Evolutionary conservation across 1,140 invertebrate genomes (phyloP), one percentile per base, ranked within the genome.

Genomic region (Zaprionus africanus): DNA sequence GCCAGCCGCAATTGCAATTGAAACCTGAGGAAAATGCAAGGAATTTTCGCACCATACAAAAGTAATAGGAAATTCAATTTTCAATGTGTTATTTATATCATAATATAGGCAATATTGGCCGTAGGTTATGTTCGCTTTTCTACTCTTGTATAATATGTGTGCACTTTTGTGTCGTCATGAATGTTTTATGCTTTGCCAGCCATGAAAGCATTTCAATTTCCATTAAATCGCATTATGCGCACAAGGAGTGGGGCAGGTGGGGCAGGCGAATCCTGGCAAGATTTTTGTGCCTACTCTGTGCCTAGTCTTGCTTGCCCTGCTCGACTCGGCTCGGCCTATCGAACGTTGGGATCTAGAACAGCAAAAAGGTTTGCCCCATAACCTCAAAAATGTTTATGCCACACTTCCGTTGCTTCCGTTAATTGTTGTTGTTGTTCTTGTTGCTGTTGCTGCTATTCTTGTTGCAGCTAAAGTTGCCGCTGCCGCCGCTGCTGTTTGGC

Each of bases 351-450:
- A n/a, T 54, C 46, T 62, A 49, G 43, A 76, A 90, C 84, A 88
- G 74, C 84, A 84, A 90, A 90, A 88, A 78, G 85, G 85, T 76
- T 83, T 73, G 78, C 78, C 62, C 65, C 79, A 82, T 82, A 84
- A 86, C 82, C 82, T 79, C 82, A 86, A 88, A 86, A 86, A 80
- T 86, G 84, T 86, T 87, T 72, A 87, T 86, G 84, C 82, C 84
- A 78, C 78, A 88, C 85, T 90, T 90, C 84, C 85, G 84, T 68
- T 74, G 59, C 71, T 74, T 74, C 66, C 71, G 56, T 49, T 58
- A 67, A 59, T 57, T 65, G 57, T 73, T 69, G 75, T 36, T 81
- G 22, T 22, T 22, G 22, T 22, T n/a, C 62, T 62, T 75, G 63
- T 54, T 81, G 62, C 59, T 74, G 79, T 17, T 80, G 51, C 34